Conservation (phyloP, 2,797 vertebrate species). For the Dendrocincla fuliginosa region DNA sequence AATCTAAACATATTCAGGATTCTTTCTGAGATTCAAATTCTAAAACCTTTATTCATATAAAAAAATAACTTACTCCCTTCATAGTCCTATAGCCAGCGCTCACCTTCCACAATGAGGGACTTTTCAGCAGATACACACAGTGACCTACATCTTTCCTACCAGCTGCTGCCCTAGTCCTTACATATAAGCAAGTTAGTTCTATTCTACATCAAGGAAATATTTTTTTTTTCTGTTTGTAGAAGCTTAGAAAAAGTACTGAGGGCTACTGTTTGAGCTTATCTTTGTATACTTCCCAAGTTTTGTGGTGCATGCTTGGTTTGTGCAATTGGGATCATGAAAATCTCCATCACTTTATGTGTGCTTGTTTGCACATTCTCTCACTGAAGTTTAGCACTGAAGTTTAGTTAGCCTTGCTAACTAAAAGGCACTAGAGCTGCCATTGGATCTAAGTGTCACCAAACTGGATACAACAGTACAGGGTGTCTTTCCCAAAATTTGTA, state of each 20-base stretch:
- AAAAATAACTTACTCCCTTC: background rate
- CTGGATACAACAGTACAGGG: background rate
- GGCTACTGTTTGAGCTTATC: background rate
- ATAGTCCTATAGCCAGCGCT: fast-evolving
- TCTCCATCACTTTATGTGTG: fast-evolving
- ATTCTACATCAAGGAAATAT: background rate
- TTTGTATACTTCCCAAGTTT: background rate
- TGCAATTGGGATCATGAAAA: fast-evolving
- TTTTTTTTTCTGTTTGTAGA: background rate
- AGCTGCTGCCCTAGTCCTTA: background rate
- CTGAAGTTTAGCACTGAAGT: too few relatives aligned
- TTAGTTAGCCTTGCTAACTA: background rate
- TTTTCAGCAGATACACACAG: background rate
- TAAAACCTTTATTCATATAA: background rate
- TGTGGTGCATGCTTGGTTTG: background rate
- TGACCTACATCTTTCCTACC: background rate
- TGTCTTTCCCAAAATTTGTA: background rate
- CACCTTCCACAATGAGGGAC: background rate
- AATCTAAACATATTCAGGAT: background rate
- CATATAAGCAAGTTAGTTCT: background rate
- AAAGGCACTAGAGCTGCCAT: background rate
- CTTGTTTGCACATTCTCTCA: background rate
- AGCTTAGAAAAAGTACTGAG: background rate
- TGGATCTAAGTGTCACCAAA: background rate
- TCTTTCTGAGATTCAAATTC: background rate